Percentiles rank a stretch among this genome's conserved stretches.
phyloP scores from a whole-genome alignment of 2,888 invertebrate species.

The Alloscopus bannaensis region DNA sequence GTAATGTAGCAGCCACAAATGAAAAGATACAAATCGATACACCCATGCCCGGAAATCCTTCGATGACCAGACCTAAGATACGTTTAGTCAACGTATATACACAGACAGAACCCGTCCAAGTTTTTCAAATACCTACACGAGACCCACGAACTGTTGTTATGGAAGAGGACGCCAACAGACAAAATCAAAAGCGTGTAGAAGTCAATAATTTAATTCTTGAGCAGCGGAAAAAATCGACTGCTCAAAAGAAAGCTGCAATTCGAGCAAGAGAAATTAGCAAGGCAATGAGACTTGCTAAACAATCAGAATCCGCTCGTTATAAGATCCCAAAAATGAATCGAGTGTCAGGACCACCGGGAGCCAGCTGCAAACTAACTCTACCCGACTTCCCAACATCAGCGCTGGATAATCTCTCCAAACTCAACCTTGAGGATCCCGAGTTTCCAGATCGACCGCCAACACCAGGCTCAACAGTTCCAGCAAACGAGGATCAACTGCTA shows the following conservation, averaged over 20 bases:
- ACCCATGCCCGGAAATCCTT: neutral
- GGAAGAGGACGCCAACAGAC: neutral
- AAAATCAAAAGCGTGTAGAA: neutral
- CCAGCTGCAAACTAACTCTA: neutral
- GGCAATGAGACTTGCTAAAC: too few species aligned
- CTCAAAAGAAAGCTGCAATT: neutral
- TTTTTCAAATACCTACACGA: neutral
- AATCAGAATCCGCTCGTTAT: too few species aligned
- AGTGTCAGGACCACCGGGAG: too few species aligned
- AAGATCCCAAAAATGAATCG: too few species aligned
- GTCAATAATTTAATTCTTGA: constrained; percentile 1
- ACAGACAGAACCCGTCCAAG: neutral
- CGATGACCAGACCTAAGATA: neutral
- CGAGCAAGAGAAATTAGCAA: neutral
- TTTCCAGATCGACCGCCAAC: too few species aligned
- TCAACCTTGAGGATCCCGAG: constrained; percentile 5
- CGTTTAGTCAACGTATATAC: neutral
- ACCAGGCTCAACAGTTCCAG: neutral
- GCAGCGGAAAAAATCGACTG: neutral
- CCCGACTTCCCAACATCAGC: neutral
- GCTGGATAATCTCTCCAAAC: neutral
- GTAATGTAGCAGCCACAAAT: neutral
- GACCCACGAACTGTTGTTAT: constrained; percentile 3
- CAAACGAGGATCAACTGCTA: neutral
- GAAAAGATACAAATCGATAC: neutral